Percentiles rank a stretch among this genome's conserved stretches.
These are phyloP conservation scores for Petrocephalus schoutedeni DNA, from an alignment of 2,797 vertebrate genomes.

Conservation along the genomic window DNA sequence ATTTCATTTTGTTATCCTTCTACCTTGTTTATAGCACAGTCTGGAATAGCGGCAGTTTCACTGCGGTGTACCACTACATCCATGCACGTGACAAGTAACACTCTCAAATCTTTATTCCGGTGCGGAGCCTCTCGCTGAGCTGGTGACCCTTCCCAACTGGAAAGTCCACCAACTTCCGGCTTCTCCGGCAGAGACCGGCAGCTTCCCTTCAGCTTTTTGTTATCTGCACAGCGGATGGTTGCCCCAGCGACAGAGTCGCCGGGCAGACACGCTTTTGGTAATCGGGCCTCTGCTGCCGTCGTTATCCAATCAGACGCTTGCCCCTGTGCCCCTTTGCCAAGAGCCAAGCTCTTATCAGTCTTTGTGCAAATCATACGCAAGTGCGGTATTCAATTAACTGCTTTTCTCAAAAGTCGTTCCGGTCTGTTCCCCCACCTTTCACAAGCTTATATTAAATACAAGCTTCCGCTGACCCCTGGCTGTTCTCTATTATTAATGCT, in stretches of 20 bases:
- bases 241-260: background rate
- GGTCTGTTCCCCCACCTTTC: background rate
- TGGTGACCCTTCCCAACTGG: background rate
- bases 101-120: background rate
- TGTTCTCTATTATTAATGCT: background rate
- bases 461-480: background rate
- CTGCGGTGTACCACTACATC: no score
- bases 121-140: background rate
- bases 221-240: background rate
- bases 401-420: background rate
- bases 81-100: background rate
- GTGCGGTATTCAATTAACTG: background rate
- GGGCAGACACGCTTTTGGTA: background rate
- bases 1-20: background rate
- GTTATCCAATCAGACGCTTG: background rate
- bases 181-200: background rate
- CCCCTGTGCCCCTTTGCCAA: background rate
- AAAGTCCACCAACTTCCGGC: background rate
- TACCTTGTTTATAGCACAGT: background rate
- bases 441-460: slow-evolving; percentile 17
- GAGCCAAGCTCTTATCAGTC: background rate
- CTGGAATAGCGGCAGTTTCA: background rate
- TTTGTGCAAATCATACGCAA: background rate
- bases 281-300: background rate
- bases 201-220: background rate